Conservation (phyloP, 2,113 vertebrate species). For the Bostrychus sinensis region DNA sequence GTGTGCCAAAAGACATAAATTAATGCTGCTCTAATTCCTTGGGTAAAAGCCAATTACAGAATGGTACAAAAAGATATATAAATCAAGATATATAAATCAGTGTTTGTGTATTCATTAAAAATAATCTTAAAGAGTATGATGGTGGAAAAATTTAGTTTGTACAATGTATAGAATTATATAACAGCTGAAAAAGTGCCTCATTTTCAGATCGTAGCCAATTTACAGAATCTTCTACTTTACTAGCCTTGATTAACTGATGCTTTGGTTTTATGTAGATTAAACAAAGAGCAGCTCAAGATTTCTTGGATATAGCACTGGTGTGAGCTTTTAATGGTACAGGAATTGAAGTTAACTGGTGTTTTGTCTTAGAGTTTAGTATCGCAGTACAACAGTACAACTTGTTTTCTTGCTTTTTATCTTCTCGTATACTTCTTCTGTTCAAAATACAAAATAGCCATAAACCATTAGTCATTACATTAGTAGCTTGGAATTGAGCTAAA, state of each 20-base stretch:
- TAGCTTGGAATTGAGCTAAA: slow-evolving; percentile 32
- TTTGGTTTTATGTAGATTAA: slow-evolving; percentile 37
- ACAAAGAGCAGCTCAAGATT: slow-evolving; percentile 18
- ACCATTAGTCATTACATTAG: slow-evolving; percentile 43
- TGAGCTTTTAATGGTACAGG: slow-evolving; percentile 31
- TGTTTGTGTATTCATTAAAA: slow-evolving; percentile 17
- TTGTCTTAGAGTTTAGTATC: slow-evolving; percentile 61
- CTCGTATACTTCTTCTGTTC: background rate
- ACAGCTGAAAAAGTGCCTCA: slow-evolving; percentile 75
- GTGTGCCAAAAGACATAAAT: slow-evolving; percentile 68
- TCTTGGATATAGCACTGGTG: slow-evolving; percentile 17
- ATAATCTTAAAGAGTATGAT: slow-evolving; percentile 29
- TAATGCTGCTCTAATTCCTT: slow-evolving; percentile 65
- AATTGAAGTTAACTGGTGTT: slow-evolving; percentile 47
- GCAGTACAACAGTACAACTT: slow-evolving; percentile 22
- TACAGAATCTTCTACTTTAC: slow-evolving; percentile 46
- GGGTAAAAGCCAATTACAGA: slow-evolving; percentile 63
- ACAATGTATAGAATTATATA: slow-evolving; percentile 47
- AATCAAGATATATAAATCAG: slow-evolving; percentile 16
- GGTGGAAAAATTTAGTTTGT: slow-evolving; percentile 40
- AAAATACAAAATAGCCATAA: slow-evolving; percentile 50
- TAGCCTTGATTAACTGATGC: slow-evolving; percentile 36
- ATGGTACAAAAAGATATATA: slow-evolving; percentile 42
- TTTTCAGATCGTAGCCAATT: slow-evolving; percentile 69
- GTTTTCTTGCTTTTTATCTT: background rate